A percentile compares a stretch with the other conserved stretches of the same genome.
phyloP scores from a whole-genome alignment of 2,888 invertebrate genomes.

The Meiosimyza platycephala region DNA sequence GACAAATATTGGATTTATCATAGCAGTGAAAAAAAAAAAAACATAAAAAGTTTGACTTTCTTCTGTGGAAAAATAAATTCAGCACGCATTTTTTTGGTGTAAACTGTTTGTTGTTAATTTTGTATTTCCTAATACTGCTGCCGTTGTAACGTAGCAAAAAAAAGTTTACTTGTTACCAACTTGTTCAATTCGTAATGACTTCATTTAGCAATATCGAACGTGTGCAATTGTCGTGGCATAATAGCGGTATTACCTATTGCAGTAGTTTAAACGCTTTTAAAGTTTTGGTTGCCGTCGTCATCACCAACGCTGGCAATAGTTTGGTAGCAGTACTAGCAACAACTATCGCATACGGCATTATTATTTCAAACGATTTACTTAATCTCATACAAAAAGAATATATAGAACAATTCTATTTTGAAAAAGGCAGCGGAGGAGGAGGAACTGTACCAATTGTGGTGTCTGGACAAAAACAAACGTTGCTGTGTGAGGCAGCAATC shows the following conservation, averaged over 20 bases:
- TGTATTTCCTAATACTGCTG: no score
- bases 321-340: slow-evolving; percentile 29
- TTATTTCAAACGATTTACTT: slow-evolving; percentile 46
- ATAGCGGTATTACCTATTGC: slow-evolving; percentile 38
- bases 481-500: slow-evolving; percentile 17
- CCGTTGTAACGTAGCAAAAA: no score
- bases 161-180: neutral
- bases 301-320: slow-evolving; percentile 38
- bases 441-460: slow-evolving; percentile 47
- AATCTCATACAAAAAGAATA: slow-evolving; percentile 59
- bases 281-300: slow-evolving; percentile 30
- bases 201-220: slow-evolving; percentile 54
- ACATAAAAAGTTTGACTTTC: neutral
- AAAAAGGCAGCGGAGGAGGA: slow-evolving; percentile 62
- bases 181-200: slow-evolving; percentile 57
- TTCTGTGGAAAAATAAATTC: neutral
- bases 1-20: no score
- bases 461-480: slow-evolving; percentile 31
- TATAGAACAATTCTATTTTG: slow-evolving; percentile 61
- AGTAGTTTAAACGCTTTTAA: slow-evolving; percentile 13
- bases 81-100: neutral
- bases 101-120: no score
- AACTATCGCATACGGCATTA: slow-evolving; percentile 41
- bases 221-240: slow-evolving; percentile 49
- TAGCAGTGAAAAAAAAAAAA: neutral